phyloP scores from a whole-genome alignment of 2,113 vertebrate genomes.

The Salvelinus fontinalis region DNA sequence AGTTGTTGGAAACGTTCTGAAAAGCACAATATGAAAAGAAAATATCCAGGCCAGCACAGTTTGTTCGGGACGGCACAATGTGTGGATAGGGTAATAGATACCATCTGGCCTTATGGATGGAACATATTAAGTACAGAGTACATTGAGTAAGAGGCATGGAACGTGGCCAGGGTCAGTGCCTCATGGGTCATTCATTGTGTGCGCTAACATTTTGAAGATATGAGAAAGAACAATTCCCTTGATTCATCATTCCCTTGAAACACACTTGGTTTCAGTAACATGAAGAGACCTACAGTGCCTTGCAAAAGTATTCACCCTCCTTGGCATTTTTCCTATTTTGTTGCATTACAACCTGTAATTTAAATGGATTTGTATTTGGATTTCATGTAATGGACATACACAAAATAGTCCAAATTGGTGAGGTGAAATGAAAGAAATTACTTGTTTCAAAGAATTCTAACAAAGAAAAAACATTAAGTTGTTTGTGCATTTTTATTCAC shows the following conservation, averaged over 20 bases:
- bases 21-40: background rate
- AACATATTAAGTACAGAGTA: background rate
- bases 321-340: too few relatives aligned
- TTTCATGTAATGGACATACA: too few relatives aligned
- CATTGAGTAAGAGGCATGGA: conserved; percentile 17
- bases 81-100: background rate
- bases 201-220: background rate
- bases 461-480: too few relatives aligned
- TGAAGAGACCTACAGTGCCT: background rate
- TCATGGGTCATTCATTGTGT: conserved; percentile 3
- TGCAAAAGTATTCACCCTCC: too few relatives aligned
- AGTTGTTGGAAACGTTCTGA: too few relatives aligned
- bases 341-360: too few relatives aligned
- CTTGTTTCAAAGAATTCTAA: too few relatives aligned
- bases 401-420: too few relatives aligned
- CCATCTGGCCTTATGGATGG: background rate
- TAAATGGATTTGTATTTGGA: too few relatives aligned
- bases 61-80: conserved; percentile 3
- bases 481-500: too few relatives aligned
- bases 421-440: too few relatives aligned
- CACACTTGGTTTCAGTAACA: background rate
- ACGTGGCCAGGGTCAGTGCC: conserved; percentile 21
- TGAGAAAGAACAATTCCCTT: background rate
- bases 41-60: too few relatives aligned
- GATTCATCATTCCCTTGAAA: background rate